phyloP scores from a whole-genome alignment of 2,888 invertebrate genomes.

The Villa cingulata region DNA sequence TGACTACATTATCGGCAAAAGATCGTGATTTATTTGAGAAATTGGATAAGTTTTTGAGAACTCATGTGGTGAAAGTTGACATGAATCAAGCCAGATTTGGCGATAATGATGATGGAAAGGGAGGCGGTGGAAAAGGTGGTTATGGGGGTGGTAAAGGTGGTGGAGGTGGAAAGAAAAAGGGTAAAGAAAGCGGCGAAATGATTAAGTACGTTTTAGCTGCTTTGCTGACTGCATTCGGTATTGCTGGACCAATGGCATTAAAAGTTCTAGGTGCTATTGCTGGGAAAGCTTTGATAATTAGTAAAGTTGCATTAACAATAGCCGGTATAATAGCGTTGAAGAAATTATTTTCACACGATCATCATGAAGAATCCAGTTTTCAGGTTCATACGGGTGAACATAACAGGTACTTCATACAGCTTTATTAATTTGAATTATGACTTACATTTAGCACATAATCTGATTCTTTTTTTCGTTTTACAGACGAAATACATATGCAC shows the following conservation, averaged over 20 bases:
- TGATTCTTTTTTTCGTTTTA: conserved; percentile 22
- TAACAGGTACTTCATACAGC: conserved; percentile 38
- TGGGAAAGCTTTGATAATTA: conserved; percentile 56
- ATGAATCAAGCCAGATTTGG: conserved; percentile 31
- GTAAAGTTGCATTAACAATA: conserved; percentile 58
- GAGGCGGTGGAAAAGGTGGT: conserved; percentile 14
- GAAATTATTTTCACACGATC: conserved; percentile 55
- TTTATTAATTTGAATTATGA: neutral
- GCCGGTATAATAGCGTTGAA: conserved; percentile 57
- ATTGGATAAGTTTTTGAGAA: conserved; percentile 46
- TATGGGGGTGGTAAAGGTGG: conserved; percentile 17
- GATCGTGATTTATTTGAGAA: conserved; percentile 39
- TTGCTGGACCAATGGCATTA: conserved; percentile 54
- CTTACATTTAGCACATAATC: neutral
- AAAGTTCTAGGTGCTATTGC: conserved; percentile 57
- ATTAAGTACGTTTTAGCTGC: conserved; percentile 43
- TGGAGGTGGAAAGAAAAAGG: conserved; percentile 17
- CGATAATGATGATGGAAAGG: conserved; percentile 21
- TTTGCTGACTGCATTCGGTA: conserved; percentile 49
- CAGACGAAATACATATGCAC: conserved; percentile 49
- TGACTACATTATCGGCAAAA: conserved; percentile 41
- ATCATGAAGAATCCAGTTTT: conserved; percentile 48
- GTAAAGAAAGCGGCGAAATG: conserved; percentile 36
- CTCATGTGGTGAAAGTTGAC: conserved; percentile 51
- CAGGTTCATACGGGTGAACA: conserved; percentile 54